phyloP scores from a whole-genome alignment of 2,888 invertebrate genomes.

The Tuta absoluta region DNA sequence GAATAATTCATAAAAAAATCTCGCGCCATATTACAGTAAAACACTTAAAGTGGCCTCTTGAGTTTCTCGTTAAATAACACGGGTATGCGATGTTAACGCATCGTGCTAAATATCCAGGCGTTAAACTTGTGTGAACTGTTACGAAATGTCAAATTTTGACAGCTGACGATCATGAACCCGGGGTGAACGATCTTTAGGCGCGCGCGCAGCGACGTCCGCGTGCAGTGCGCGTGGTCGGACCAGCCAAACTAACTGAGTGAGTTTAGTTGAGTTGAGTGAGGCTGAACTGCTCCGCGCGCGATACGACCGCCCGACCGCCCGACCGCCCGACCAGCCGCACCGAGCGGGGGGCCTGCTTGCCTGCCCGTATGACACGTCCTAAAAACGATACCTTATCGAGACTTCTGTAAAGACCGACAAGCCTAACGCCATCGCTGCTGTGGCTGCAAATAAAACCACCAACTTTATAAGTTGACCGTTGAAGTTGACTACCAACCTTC shows the following conservation, averaged over 20 bases:
- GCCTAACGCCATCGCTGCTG: constrained; percentile 20
- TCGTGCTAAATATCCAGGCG: constrained; percentile 48
- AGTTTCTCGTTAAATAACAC: constrained; percentile 32
- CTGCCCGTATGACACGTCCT: constrained; percentile 53
- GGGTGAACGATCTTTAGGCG: constrained; percentile 60
- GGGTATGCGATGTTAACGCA: constrained; percentile 37
- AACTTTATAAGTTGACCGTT: too few relatives aligned
- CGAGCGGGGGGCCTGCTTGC: constrained; percentile 63
- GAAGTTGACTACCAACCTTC: too few relatives aligned
- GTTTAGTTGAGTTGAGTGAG: too few relatives aligned
- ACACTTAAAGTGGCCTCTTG: constrained; percentile 33
- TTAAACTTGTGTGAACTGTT: constrained; percentile 49
- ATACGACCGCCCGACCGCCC: constrained; percentile 24
- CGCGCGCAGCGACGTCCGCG: constrained; percentile 50
- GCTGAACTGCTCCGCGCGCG: constrained; percentile 20
- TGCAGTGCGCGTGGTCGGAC: constrained; percentile 59
- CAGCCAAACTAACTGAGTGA: constrained; percentile 56
- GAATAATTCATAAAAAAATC: constrained; percentile 56
- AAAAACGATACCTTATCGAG: constrained; percentile 67
- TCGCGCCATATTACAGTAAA: constrained; percentile 47
- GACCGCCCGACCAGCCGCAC: constrained; percentile 29
- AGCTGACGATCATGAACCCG: constrained; percentile 65
- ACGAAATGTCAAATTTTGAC: constrained; percentile 71
- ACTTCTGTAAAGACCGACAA: constrained; percentile 49
- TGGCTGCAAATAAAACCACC: neutral